Evolutionary conservation across 2,113 vertebrate species (phyloP).

Genomic region (human): GRCh38 chr13:53048001-53048500

Average conservation of each 20-base stretch:
- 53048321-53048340: conserved; percentile 87
- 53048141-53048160: conserved; percentile 86
- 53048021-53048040: conserved; percentile 56
- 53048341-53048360: conserved; percentile 84
- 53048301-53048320: conserved; percentile 82
- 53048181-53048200: conserved; percentile 85
- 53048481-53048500: conserved; percentile 70
- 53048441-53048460: conserved; percentile 80
- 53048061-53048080: conserved; percentile 74
- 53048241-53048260: conserved; percentile 83
- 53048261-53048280: conserved; percentile 87
- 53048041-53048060: conserved; percentile 80
- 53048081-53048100: conserved; percentile 83
- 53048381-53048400: conserved; percentile 79
- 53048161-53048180: conserved; percentile 87
- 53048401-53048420: conserved; percentile 80
- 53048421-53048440: conserved; percentile 83
- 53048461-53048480: conserved; percentile 74
- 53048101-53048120: conserved; percentile 81
- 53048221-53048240: conserved; percentile 86
- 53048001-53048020: conserved; percentile 61
- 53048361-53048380: conserved; percentile 81
- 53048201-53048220: conserved; percentile 88
- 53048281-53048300: conserved; percentile 88
- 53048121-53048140: conserved; percentile 88